Conservation (phyloP, 2,797 vertebrate genomes). For the Menidia menidia region DNA sequence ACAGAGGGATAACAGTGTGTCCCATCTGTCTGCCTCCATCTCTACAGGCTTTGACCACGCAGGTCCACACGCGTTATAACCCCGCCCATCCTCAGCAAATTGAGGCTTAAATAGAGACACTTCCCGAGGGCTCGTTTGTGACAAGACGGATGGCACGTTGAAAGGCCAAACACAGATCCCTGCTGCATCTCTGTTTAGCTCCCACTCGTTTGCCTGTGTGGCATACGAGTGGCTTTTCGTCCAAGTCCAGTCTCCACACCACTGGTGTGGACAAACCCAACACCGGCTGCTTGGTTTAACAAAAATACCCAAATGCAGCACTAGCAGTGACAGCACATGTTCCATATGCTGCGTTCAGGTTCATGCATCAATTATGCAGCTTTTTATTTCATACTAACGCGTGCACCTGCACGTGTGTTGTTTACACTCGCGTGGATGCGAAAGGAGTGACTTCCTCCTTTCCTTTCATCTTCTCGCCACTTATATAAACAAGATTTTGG, state of each 20-base stretch:
- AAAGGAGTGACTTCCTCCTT: slow-evolving; percentile 24
- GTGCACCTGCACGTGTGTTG: slow-evolving; percentile 16
- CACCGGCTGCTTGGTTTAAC: slow-evolving; percentile 3
- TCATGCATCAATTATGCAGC: slow-evolving; percentile 34
- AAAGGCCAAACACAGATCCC: slow-evolving; percentile 48
- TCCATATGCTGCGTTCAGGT: background rate
- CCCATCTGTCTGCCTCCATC: slow-evolving; percentile 69
- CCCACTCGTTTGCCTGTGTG: background rate
- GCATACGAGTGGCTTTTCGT: background rate
- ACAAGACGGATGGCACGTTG: slow-evolving; percentile 52
- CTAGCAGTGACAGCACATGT: slow-evolving; percentile 7
- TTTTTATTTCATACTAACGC: slow-evolving; percentile 19
- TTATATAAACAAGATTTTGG: slow-evolving; percentile 57
- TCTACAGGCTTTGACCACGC: slow-evolving; percentile 28
- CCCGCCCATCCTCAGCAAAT: slow-evolving; percentile 33
- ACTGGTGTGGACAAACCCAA: slow-evolving; percentile 7
- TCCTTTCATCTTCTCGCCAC: slow-evolving; percentile 65
- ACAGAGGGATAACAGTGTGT: slow-evolving; percentile 60
- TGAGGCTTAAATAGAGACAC: slow-evolving; percentile 52
- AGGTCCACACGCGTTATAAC: slow-evolving; percentile 29
- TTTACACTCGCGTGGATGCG: slow-evolving; percentile 22
- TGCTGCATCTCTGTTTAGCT: slow-evolving; percentile 24
- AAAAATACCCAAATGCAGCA: background rate
- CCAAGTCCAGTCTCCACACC: background rate
- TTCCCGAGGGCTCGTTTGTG: slow-evolving; percentile 58